Evolutionary conservation across 1,140 invertebrate genomes (phyloP).

Genomic region (Bicyclus anynana): DNA sequence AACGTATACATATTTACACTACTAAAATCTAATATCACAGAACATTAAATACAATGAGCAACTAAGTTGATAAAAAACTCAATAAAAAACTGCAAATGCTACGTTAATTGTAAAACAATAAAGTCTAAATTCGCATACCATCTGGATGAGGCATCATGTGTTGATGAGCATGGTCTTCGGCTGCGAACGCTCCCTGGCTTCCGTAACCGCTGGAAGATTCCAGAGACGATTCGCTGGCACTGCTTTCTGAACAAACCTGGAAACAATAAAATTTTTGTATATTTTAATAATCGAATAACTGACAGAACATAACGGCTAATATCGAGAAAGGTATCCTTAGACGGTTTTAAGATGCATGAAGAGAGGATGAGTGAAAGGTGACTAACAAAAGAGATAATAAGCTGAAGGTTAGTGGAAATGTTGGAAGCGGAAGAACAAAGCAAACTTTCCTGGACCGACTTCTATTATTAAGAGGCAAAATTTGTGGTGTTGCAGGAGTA

Average conservation of each 20-base stretch:
- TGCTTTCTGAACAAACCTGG: conserved; percentile 79
- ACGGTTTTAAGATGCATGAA: too few relatives aligned
- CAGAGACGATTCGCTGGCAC: conserved; percentile 85
- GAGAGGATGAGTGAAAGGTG: too few relatives aligned
- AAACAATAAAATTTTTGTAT: conserved; percentile 5
- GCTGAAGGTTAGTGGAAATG: too few relatives aligned
- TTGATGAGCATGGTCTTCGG: conserved; percentile 52
- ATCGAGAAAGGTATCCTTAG: too few relatives aligned
- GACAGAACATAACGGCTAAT: too few relatives aligned
- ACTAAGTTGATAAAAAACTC: conserved; percentile 7
- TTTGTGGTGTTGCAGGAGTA: too few relatives aligned
- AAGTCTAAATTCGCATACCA: conserved; percentile 31
- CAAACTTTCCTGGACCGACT: too few relatives aligned
- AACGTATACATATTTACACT: neutral
- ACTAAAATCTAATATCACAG: neutral
- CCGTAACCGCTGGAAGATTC: conserved; percentile 88
- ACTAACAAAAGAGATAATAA: too few relatives aligned
- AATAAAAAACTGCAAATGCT: neutral
- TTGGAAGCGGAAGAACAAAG: too few relatives aligned
- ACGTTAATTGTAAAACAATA: neutral
- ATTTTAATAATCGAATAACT: too few relatives aligned
- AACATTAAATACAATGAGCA: neutral
- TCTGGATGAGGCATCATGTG: conserved; percentile 53
- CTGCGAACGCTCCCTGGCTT: conserved; percentile 82
- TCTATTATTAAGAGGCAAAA: too few relatives aligned